A percentile compares a stretch with the other conserved stretches of the same genome.
These are phyloP conservation scores for Acanthosoma haemorrhoidale DNA, from an alignment of 2,888 invertebrate genomes.

Conservation along the genomic window DNA sequence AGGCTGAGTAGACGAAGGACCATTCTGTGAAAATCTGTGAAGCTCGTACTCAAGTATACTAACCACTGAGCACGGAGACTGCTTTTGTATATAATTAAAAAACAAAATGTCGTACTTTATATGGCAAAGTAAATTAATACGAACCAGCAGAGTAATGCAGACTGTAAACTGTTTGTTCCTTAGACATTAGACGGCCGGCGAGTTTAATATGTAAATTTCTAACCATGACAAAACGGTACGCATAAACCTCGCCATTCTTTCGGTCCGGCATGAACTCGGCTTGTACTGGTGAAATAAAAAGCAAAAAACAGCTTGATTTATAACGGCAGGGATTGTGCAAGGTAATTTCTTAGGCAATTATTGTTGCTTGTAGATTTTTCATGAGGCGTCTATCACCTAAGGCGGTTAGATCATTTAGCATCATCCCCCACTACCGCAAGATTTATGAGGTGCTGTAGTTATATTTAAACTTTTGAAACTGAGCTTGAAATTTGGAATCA, in stretches of 20 bases:
- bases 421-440: background rate
- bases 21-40: no score
- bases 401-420: background rate
- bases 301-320: background rate
- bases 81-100: no score
- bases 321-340: background rate
- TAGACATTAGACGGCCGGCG: background rate
- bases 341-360: slow-evolving; percentile 7
- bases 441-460: background rate
- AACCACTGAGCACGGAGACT: no score
- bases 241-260: background rate
- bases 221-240: slow-evolving; percentile 1
- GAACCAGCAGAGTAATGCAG: no score
- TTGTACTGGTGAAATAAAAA: background rate
- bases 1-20: no score
- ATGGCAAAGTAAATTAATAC: no score
- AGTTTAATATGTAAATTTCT: slow-evolving; percentile 2
- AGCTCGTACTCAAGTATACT: no score
- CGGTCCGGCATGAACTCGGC: background rate
- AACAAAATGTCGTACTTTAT: no score
- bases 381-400: background rate
- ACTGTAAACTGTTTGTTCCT: background rate
- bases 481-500: background rate
- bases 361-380: slow-evolving; percentile 7
- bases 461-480: no score